Percentiles rank a stretch among this genome's conserved stretches.
phyloP scores from a whole-genome alignment of 1,140 invertebrate genomes.

The Parapsyche elsis region DNA sequence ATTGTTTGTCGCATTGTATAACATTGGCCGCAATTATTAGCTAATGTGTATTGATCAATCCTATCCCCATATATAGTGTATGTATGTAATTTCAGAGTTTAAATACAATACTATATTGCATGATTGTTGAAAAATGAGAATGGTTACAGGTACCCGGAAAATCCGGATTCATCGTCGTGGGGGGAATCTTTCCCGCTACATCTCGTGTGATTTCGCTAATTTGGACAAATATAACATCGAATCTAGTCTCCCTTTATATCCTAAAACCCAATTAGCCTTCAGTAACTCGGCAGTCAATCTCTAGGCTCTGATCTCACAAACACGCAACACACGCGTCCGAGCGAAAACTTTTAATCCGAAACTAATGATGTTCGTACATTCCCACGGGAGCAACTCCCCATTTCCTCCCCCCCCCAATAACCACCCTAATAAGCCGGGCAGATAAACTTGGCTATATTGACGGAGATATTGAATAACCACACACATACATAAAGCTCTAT shows the following conservation, averaged over 20 bases:
- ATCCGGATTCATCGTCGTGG: too few relatives aligned
- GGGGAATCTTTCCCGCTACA: background rate
- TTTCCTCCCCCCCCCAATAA: background rate
- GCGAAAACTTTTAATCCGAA: conserved; percentile 56
- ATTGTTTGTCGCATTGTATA: too few relatives aligned
- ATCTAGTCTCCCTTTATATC: conserved; percentile 29
- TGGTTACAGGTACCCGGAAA: too few relatives aligned
- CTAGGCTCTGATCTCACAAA: conserved; percentile 41
- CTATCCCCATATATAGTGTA: too few relatives aligned
- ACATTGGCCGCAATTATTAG: too few relatives aligned
- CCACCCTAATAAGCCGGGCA: background rate
- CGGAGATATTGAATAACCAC: background rate
- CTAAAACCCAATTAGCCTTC: conserved; percentile 48
- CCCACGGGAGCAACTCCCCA: conserved; percentile 27
- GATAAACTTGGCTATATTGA: conserved; percentile 13
- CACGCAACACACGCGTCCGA: conserved; percentile 51
- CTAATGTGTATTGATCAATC: too few relatives aligned
- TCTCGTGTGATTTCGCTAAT: conserved; percentile 31
- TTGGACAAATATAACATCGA: conserved; percentile 22
- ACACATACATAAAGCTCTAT: background rate
- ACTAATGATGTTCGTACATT: conserved; percentile 53
- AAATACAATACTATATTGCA: too few relatives aligned
- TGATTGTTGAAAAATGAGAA: too few relatives aligned
- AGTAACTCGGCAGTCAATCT: conserved; percentile 42
- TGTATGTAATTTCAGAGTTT: too few relatives aligned